Evolutionary conservation across 2,113 vertebrate genomes (phyloP).

Genomic region (Seriola aureovittata): DNA sequence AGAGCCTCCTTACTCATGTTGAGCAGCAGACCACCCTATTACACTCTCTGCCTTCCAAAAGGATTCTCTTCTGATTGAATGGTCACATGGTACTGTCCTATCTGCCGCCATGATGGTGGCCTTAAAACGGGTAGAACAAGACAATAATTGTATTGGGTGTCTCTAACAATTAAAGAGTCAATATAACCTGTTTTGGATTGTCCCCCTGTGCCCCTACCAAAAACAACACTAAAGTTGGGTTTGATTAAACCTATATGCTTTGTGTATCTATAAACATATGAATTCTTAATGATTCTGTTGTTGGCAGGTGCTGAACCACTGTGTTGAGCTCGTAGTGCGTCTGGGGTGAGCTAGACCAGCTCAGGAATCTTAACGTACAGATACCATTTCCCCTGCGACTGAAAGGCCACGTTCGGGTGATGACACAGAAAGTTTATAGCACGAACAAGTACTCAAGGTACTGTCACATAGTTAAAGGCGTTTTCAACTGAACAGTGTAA

Average conservation of each 20-base stretch:
- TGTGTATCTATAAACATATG: slow-evolving; percentile 77
- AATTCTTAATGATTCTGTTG: slow-evolving; percentile 64
- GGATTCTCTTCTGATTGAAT: slow-evolving; percentile 83
- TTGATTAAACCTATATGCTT: slow-evolving; percentile 78
- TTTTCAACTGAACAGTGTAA: slow-evolving; percentile 32
- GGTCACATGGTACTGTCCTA: slow-evolving; percentile 87
- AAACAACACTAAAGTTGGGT: slow-evolving; percentile 82
- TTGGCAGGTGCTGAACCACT: slow-evolving; percentile 74
- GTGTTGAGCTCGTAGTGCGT: slow-evolving; percentile 70
- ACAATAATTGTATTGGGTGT: slow-evolving; percentile 88
- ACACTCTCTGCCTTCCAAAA: slow-evolving; percentile 86
- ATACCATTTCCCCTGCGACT: slow-evolving; percentile 57
- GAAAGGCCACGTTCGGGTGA: slow-evolving; percentile 28
- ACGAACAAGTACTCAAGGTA: slow-evolving; percentile 12
- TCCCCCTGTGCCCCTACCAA: slow-evolving; percentile 70
- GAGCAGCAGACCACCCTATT: slow-evolving; percentile 85
- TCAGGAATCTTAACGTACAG: slow-evolving; percentile 70
- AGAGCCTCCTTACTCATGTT: slow-evolving; percentile 72
- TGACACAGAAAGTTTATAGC: slow-evolving; percentile 26
- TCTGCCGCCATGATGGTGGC: slow-evolving; percentile 78
- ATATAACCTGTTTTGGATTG: slow-evolving; percentile 81
- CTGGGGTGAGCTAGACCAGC: slow-evolving; percentile 69
- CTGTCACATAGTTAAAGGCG: slow-evolving; percentile 26
- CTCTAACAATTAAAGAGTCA: slow-evolving; percentile 84
- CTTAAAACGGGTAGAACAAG: slow-evolving; percentile 87